phyloP scores from a whole-genome alignment of 2,113 vertebrate genomes.

The Lycocorax pyrrhopterus region DNA sequence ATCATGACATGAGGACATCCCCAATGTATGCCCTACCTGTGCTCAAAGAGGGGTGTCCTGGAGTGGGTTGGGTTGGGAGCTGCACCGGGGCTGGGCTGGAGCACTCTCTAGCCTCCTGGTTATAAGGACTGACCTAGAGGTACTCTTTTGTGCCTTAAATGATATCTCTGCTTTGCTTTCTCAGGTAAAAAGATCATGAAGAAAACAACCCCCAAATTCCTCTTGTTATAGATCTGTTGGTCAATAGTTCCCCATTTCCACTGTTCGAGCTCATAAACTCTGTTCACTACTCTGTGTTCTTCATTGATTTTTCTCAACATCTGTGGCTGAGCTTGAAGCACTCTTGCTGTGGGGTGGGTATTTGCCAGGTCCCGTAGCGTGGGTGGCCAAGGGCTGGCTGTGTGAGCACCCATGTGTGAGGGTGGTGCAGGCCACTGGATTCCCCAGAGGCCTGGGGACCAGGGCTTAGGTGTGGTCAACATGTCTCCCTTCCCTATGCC shows the following conservation, averaged over 20 bases:
- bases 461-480: neutral
- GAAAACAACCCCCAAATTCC: neutral
- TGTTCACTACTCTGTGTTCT: neutral
- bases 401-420: rapidly evolving
- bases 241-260: neutral
- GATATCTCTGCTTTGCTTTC: neutral
- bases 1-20: neutral
- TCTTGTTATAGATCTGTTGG: neutral
- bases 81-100: rapidly evolving
- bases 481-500: neutral
- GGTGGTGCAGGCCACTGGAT: neutral
- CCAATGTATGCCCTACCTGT: rapidly evolving
- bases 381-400: neutral
- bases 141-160: neutral
- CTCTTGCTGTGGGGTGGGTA: neutral
- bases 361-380: neutral
- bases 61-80: rapidly evolving
- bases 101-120: neutral
- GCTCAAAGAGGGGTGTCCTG: neutral
- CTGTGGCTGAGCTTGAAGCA: neutral
- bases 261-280: neutral
- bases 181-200: neutral
- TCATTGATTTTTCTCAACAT: neutral
- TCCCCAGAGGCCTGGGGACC: neutral
- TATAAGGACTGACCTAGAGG: neutral